Evolutionary conservation across 2,888 invertebrate species (phyloP).

Genomic region (Drosophila birchii): DNA sequence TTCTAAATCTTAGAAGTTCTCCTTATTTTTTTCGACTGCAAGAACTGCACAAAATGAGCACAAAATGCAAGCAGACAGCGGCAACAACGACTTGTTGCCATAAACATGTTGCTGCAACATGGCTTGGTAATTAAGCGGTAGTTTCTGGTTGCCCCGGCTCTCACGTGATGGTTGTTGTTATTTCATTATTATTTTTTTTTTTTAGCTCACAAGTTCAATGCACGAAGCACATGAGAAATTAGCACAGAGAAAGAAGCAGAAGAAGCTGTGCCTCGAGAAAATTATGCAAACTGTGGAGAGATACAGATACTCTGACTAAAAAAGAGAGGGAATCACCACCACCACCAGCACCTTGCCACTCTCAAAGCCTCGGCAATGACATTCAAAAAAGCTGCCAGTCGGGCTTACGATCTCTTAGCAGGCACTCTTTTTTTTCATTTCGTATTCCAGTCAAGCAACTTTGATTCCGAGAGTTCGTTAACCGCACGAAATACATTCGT

Average conservation of each 20-base stretch:
- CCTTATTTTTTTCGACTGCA: constrained; percentile 7
- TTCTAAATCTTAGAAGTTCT: rapidly evolving
- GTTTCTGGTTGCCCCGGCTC: constrained; percentile 39
- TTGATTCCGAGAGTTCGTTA: constrained; percentile 81
- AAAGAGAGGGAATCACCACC: constrained; percentile 16
- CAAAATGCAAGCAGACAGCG: constrained; percentile 17
- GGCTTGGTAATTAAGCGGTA: constrained; percentile 66
- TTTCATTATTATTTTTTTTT: constrained; percentile 44
- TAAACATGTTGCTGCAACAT: constrained; percentile 77
- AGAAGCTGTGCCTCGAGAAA: constrained; percentile 41
- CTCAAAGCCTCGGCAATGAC: constrained; percentile 68
- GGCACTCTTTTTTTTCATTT: constrained; percentile 34
- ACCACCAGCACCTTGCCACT: constrained; percentile 3
- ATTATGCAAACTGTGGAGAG: constrained; percentile 71
- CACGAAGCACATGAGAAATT: constrained; percentile 73
- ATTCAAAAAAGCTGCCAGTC: constrained; percentile 79
- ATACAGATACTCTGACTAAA: constrained; percentile 22
- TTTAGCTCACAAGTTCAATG: constrained; percentile 76
- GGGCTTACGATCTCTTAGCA: constrained; percentile 52
- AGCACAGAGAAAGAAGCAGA: constrained; percentile 60
- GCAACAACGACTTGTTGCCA: constrained; percentile 68
- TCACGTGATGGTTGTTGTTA: constrained; percentile 30
- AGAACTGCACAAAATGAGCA: constrained; percentile 14
- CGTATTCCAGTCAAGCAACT: constrained; percentile 84
- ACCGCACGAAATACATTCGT: constrained; percentile 70